phyloP scores from a whole-genome alignment of 2,888 invertebrate genomes.

The Opisthograptis luteolata region DNA sequence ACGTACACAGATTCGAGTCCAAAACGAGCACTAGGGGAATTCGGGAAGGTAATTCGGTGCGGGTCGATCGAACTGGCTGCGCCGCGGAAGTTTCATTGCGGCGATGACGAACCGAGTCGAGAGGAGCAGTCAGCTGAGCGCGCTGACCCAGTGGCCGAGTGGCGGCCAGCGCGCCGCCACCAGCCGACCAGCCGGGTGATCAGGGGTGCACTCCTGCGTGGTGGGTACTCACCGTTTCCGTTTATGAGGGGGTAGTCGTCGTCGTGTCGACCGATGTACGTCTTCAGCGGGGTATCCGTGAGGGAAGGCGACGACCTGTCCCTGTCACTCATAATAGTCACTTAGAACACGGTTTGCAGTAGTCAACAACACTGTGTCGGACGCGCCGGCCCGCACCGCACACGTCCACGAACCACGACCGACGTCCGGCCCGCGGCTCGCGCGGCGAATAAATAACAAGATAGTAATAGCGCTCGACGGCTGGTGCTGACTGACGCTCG shows the following conservation, averaged over 20 bases:
- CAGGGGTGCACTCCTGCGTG: neutral
- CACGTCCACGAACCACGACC: slow-evolving; percentile 76
- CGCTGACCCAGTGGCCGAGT: slow-evolving; percentile 17
- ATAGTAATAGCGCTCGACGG: slow-evolving; percentile 38
- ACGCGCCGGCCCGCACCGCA: slow-evolving; percentile 75
- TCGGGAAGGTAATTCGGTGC: slow-evolving; percentile 36
- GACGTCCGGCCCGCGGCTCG: slow-evolving; percentile 83
- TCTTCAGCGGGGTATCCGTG: slow-evolving; percentile 94
- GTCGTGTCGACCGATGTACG: slow-evolving; percentile 92
- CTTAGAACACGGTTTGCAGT: slow-evolving; percentile 64
- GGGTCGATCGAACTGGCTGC: slow-evolving; percentile 73
- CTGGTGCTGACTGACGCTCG: slow-evolving; percentile 45
- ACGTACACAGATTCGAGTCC: neutral
- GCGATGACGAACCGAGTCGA: slow-evolving; percentile 59
- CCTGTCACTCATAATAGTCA: slow-evolving; percentile 94
- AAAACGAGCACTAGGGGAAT: slow-evolving; percentile 4
- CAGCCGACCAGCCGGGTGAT: slow-evolving; percentile 41
- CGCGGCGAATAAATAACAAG: slow-evolving; percentile 78
- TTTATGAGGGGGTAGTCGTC: slow-evolving; percentile 91
- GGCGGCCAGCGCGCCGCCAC: slow-evolving; percentile 7
- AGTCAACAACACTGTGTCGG: slow-evolving; percentile 68
- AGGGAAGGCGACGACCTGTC: slow-evolving; percentile 95
- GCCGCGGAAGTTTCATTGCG: slow-evolving; percentile 71
- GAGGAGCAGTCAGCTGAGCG: slow-evolving; percentile 27
- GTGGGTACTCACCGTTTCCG: slow-evolving; percentile 86